Evolutionary conservation across 2,797 vertebrate genomes (phyloP).

Genomic region (Chaetodon trifasciatus): DNA sequence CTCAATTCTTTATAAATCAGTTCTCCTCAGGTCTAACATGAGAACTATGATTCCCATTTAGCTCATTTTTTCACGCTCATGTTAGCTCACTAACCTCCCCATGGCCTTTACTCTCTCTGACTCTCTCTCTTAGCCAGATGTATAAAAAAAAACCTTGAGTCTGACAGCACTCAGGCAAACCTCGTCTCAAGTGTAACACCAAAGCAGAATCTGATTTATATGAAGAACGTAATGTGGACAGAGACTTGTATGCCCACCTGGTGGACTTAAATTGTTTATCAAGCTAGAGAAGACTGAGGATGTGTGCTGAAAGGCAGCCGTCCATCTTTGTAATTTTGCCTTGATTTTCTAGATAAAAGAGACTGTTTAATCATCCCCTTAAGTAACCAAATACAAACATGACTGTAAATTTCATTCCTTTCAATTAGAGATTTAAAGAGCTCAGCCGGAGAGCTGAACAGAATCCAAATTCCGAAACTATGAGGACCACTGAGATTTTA

Average conservation of each 20-base stretch:
- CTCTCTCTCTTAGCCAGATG: slow-evolving; percentile 12
- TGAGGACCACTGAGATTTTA: neutral
- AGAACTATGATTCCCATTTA: slow-evolving; percentile 8
- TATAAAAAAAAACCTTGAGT: slow-evolving; percentile 11
- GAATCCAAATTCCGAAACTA: slow-evolving; percentile 18
- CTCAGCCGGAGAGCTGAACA: neutral
- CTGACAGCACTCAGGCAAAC: neutral
- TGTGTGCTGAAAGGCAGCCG: neutral
- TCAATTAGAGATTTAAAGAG: slow-evolving; percentile 13
- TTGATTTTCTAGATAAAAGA: slow-evolving; percentile 27
- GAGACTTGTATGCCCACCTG: slow-evolving; percentile 3
- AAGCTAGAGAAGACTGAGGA: slow-evolving; percentile 11
- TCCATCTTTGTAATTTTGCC: neutral
- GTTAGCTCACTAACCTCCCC: neutral
- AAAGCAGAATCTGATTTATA: slow-evolving; percentile 1
- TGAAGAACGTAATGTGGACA: slow-evolving; percentile 10
- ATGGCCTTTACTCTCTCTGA: neutral
- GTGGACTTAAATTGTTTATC: slow-evolving; percentile 18
- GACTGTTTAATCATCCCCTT: slow-evolving; percentile 4
- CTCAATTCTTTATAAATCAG: neutral
- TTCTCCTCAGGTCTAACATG: slow-evolving; percentile 8
- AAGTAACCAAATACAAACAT: slow-evolving; percentile 2
- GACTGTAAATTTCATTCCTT: slow-evolving; percentile 12
- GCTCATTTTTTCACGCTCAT: slow-evolving; percentile 44
- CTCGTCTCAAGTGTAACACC: neutral